These are phyloP conservation scores for Cephus runcator DNA, from an alignment of 2,888 invertebrate genomes.

Conservation along the genomic window DNA sequence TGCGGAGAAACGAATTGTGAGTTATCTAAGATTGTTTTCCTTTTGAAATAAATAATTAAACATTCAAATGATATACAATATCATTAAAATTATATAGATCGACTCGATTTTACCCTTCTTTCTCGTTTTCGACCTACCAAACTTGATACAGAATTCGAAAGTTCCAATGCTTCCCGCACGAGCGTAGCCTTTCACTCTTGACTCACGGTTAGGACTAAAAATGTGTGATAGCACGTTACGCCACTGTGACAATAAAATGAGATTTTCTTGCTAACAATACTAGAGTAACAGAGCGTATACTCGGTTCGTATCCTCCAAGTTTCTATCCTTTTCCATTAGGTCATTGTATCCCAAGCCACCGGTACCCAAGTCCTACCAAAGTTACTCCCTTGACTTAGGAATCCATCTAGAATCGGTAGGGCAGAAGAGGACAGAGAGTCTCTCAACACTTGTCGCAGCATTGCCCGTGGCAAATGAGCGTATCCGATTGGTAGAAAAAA, in stretches of 20 bases:
- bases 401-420: slow-evolving; percentile 2
- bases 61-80: neutral
- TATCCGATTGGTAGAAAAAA: slow-evolving; percentile 28
- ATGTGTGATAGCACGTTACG: slow-evolving; percentile 2
- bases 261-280: slow-evolving; percentile 23
- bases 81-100: neutral
- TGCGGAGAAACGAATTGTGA: neutral
- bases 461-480: slow-evolving; percentile 23
- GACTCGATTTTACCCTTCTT: neutral
- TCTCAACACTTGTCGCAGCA: slow-evolving; percentile 24
- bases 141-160: neutral
- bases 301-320: slow-evolving; percentile 7
- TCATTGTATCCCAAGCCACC: neutral
- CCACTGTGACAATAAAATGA: slow-evolving; percentile 21
- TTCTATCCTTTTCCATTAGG: neutral
- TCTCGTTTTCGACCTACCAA: neutral
- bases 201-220: neutral
- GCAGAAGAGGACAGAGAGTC: neutral
- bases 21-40: neutral
- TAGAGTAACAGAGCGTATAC: slow-evolving; percentile 11
- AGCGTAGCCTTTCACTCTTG: neutral
- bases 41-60: neutral
- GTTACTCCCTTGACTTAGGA: neutral
- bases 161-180: neutral
- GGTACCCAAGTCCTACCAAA: neutral